Evolutionary conservation across 2,113 vertebrate species (phyloP).

Genomic region (Chaetops frenatus): DNA sequence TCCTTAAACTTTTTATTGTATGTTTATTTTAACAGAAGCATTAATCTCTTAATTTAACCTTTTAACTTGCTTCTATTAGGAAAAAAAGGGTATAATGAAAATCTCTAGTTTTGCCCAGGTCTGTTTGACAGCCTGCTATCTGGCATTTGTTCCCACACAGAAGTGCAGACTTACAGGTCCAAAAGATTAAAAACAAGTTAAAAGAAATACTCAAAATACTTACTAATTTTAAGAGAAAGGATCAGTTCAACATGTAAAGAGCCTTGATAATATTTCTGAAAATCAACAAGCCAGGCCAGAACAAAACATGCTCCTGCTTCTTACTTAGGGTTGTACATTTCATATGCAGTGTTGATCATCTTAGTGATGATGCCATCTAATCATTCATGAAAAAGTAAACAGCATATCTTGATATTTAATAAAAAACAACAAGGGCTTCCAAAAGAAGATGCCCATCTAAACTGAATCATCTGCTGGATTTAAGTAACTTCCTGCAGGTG

Average conservation of each 20-base stretch:
- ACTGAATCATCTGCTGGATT: neutral
- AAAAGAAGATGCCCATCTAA: neutral
- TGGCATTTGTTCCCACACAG: neutral
- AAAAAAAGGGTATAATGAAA: neutral
- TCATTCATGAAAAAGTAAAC: neutral
- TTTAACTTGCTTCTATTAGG: neutral
- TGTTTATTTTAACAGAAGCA: neutral
- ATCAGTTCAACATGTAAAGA: neutral
- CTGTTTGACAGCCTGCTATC: neutral
- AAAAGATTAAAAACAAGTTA: neutral
- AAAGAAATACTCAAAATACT: neutral
- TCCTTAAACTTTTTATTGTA: neutral
- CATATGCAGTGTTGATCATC: neutral
- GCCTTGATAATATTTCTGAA: neutral
- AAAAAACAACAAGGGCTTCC: neutral
- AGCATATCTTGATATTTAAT: neutral
- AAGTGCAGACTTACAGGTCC: neutral
- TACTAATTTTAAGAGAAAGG: neutral
- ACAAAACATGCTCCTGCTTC: neutral
- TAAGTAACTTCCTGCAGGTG: neutral
- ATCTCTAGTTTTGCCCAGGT: neutral
- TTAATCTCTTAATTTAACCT: neutral
- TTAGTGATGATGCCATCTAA: neutral
- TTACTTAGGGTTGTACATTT: neutral
- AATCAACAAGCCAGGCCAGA: neutral